Conservation (phyloP, 2,888 invertebrate genomes). For the Tridacna gigas region DNA sequence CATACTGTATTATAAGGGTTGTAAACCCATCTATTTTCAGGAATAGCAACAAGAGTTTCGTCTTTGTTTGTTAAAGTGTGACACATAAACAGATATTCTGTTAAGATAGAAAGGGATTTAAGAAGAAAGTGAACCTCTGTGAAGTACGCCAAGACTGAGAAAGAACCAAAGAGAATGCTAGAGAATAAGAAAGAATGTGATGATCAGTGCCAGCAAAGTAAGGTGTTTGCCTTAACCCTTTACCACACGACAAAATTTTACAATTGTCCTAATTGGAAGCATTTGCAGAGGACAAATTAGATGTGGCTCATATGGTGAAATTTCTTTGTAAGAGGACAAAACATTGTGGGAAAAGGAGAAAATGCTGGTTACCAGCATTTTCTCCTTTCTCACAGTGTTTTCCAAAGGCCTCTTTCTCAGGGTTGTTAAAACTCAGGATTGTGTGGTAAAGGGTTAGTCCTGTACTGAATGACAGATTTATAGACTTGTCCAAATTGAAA, state of each 20-base stretch:
- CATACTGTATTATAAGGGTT: background rate
- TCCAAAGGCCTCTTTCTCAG: too few species aligned
- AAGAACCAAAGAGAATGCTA: background rate
- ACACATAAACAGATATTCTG: background rate
- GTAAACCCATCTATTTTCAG: constrained; percentile 22
- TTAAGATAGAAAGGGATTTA: too few species aligned
- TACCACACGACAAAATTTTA: background rate
- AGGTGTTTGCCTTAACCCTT: background rate
- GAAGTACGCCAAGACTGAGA: background rate
- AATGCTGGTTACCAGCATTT: too few species aligned
- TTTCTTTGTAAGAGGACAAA: too few species aligned
- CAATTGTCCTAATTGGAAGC: background rate
- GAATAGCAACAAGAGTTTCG: constrained; percentile 38
- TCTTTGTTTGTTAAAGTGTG: constrained; percentile 16
- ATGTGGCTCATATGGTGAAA: too few species aligned
- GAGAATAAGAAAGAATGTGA: background rate
- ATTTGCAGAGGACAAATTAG: background rate
- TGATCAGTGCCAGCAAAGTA: background rate
- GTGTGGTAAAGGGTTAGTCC: too few species aligned
- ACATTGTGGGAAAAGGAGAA: too few species aligned
- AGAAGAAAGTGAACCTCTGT: background rate
- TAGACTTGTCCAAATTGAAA: background rate
- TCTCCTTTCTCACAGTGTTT: too few species aligned
- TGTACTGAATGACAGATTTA: background rate
- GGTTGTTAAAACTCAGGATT: too few species aligned